These are phyloP conservation scores for Brotula barbata DNA, from an alignment of 2,797 vertebrate genomes.

Conservation along the genomic window DNA sequence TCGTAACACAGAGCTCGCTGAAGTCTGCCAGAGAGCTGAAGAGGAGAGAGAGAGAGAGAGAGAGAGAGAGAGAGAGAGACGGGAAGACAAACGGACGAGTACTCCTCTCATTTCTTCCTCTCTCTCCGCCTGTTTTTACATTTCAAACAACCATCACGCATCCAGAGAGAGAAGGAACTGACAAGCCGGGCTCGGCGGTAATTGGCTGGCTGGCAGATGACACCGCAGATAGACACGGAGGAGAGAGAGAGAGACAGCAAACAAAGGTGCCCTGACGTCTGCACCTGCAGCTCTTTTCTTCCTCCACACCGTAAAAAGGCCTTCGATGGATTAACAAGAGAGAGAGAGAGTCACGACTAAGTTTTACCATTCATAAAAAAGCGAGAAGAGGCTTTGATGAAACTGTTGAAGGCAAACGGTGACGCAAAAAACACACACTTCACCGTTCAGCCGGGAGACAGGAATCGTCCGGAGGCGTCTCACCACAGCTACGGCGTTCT, in stretches of 20 bases:
- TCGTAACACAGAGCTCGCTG: slow-evolving; percentile 24
- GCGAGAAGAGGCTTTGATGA: too few species aligned
- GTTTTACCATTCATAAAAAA: too few species aligned
- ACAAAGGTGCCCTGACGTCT: slow-evolving; percentile 22
- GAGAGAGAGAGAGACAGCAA: slow-evolving; percentile 32
- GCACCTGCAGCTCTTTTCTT: slow-evolving; percentile 22
- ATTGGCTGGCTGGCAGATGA: slow-evolving; percentile 53
- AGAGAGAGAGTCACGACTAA: too few species aligned
- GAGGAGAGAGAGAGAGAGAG: not conserved
- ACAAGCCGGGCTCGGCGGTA: slow-evolving; percentile 57
- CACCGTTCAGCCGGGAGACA: not conserved
- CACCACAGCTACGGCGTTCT: not conserved
- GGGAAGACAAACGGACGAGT: slow-evolving; percentile 9
- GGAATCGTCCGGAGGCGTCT: not conserved
- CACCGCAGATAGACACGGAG: slow-evolving; percentile 40
- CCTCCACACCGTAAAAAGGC: too few species aligned
- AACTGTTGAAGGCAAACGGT: too few species aligned
- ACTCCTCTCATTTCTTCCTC: slow-evolving; percentile 1
- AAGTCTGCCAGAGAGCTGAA: not conserved
- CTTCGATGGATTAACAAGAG: too few species aligned
- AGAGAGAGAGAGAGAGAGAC: not conserved
- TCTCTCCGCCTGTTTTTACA: slow-evolving; percentile 36
- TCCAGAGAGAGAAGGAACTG: slow-evolving; percentile 55
- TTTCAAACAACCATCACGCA: slow-evolving; percentile 45
- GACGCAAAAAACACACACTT: too few species aligned